These are phyloP conservation scores for Meloe dianella DNA, from an alignment of 2,888 invertebrate genomes.

Conservation along the genomic window DNA sequence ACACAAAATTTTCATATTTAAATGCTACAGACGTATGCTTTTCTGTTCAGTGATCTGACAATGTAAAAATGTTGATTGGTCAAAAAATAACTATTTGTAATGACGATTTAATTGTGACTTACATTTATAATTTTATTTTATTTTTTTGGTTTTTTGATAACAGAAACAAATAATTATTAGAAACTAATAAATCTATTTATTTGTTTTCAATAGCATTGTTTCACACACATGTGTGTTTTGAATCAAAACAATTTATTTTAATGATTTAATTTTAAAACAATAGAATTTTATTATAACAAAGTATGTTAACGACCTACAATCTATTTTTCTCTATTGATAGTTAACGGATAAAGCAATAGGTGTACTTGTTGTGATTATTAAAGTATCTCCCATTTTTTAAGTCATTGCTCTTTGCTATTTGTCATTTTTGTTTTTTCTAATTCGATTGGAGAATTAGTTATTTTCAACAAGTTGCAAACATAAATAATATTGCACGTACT, in stretches of 20 bases:
- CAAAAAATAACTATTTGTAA: not conserved
- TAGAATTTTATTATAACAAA: conserved; percentile 3
- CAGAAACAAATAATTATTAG: not conserved
- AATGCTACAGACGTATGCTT: too few species aligned
- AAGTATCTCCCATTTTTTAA: not conserved
- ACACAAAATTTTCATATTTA: too few species aligned
- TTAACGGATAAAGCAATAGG: not conserved
- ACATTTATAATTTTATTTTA: too few species aligned
- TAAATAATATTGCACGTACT: not conserved
- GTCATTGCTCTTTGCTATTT: conserved; percentile 10
- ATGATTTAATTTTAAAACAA: not conserved
- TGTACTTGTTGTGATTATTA: not conserved
- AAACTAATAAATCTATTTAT: not conserved
- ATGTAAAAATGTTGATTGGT: not conserved
- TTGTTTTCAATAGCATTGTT: not conserved
- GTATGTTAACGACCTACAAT: conserved; percentile 9
- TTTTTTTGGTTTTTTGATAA: too few species aligned
- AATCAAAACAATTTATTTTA: not conserved
- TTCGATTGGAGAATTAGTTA: not conserved
- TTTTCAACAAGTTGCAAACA: not conserved
- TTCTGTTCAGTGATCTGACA: not conserved
- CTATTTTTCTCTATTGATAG: not conserved
- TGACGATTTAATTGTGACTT: not conserved
- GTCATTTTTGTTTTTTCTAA: not conserved
- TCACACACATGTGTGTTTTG: not conserved